Base-by-base conservation (phyloP, 2,113 vertebrate species). In the Thamnaconus septentrionalis region DNA sequence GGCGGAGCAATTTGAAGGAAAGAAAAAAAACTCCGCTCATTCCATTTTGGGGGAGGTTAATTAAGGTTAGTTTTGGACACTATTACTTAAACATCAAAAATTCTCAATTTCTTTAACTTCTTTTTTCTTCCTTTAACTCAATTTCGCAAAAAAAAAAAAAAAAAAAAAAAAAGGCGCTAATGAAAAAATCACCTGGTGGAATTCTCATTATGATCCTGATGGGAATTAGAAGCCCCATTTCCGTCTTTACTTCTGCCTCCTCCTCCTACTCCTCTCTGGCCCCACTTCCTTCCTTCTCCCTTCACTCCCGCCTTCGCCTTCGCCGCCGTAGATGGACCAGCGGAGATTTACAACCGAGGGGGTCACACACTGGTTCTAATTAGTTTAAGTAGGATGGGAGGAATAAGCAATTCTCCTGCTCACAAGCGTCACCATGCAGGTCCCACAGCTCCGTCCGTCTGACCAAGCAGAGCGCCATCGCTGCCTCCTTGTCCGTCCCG, bases 311-410 rank as follows among this genome's bases (percentile, higher is more conserved):
- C 58, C 42, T 46, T 59, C 59, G 57, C 49, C 46, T 73, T 64
- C 56, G 55, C 18, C 43, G 52, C 52, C 52, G 52, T 70, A 78
- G 82, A 87, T 86, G 79, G 83, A 83, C 62, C 18, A 42, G 57
- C 5, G 6, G 78, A 90, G 87, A 90, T 90, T 90, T 90, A 90
- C 77, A 69, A 75, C 85, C 64, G 71, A 76, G 57, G 73, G 79
- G 88, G 84, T 89, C 87, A 85, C 72, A 84, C 76, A 58, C 67
- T 84, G 74, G 62, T 83, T 89, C 84, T 89, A 88, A 90, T 90
- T 90, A 90, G 78, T 84, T 83, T 87, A 90, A 90, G 88, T 90
- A 90, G 81, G 71, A 73, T 76, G 81, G 69, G 69, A 74, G 64
- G 67, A 81, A 79, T 69, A 83, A 79, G 80, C 78, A 66, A 73